Percentiles rank a stretch among this genome's conserved stretches.
Evolutionary conservation across 1,140 invertebrate species (phyloP).

Genomic region (Lamellibrachia luymesi): DNA sequence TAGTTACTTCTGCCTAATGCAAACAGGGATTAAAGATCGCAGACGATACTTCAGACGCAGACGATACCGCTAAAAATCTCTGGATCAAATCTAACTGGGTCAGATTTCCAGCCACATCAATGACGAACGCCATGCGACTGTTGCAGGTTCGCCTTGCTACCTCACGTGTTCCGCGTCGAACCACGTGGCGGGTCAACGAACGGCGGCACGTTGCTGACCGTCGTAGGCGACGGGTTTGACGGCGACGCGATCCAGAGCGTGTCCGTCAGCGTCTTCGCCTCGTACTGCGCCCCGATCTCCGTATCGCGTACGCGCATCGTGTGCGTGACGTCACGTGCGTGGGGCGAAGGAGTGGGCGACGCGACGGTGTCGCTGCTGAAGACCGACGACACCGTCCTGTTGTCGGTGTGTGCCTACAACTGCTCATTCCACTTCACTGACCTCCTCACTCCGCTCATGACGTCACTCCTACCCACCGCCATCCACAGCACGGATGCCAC

Average conservation of each 20-base stretch:
- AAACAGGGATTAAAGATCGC: too few species aligned
- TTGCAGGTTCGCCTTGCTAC: neutral
- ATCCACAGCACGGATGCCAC: neutral
- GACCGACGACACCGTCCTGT: neutral
- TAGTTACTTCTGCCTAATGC: too few species aligned
- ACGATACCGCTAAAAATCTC: too few species aligned
- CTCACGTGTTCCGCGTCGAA: slow-evolving; percentile 25
- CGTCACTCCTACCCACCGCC: slow-evolving; percentile 25
- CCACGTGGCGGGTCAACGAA: slow-evolving; percentile 44
- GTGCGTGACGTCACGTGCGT: neutral
- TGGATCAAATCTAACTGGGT: neutral
- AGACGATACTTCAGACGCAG: neutral
- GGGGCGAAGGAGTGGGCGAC: neutral
- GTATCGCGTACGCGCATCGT: neutral
- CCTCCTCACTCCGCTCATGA: slow-evolving; percentile 28
- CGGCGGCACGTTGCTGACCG: slow-evolving; percentile 44
- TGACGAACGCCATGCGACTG: neutral
- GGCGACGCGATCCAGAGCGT: neutral
- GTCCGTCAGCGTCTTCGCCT: neutral
- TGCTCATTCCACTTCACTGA: slow-evolving; percentile 29
- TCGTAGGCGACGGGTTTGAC: slow-evolving; percentile 44
- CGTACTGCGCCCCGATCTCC: neutral
- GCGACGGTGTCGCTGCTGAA: neutral
- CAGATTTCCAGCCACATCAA: neutral
- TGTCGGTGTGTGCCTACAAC: neutral